phyloP scores from a whole-genome alignment of 2,797 vertebrate species.

The Coendou prehensilis region DNA sequence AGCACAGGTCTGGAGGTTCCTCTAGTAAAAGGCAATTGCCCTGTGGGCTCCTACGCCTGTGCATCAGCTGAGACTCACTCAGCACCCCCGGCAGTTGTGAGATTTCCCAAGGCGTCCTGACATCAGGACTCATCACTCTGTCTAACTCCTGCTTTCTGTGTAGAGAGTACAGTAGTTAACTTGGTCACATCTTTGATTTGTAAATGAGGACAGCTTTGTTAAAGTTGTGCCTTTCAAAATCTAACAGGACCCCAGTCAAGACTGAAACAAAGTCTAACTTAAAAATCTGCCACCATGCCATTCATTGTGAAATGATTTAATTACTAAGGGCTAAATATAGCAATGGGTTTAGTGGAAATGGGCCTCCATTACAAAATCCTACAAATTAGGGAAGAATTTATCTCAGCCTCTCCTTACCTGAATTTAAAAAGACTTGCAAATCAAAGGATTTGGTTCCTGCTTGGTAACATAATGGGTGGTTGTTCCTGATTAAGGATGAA shows the following conservation, averaged over 20 bases:
- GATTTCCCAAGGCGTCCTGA: neutral
- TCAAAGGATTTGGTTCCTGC: neutral
- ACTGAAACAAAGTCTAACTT: neutral
- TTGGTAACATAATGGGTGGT: neutral
- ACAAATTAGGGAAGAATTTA: neutral
- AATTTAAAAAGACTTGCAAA: neutral
- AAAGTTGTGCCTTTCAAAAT: constrained; percentile 5
- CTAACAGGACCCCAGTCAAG: neutral
- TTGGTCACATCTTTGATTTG: neutral
- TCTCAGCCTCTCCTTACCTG: neutral
- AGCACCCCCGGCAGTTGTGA: neutral
- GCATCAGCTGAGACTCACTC: neutral
- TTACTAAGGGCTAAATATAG: neutral
- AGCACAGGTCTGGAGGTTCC: neutral
- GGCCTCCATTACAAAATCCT: neutral
- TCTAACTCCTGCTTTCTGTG: neutral
- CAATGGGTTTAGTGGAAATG: neutral
- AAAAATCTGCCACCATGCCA: neutral
- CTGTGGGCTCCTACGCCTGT: neutral
- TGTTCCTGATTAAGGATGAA: neutral
- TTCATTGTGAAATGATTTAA: neutral
- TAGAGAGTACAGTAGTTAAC: neutral
- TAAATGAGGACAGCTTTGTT: neutral
- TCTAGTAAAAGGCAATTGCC: neutral
- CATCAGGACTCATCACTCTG: too few species aligned